Conservation (phyloP, 2,113 vertebrate species). For the Pterocles orientalis region DNA sequence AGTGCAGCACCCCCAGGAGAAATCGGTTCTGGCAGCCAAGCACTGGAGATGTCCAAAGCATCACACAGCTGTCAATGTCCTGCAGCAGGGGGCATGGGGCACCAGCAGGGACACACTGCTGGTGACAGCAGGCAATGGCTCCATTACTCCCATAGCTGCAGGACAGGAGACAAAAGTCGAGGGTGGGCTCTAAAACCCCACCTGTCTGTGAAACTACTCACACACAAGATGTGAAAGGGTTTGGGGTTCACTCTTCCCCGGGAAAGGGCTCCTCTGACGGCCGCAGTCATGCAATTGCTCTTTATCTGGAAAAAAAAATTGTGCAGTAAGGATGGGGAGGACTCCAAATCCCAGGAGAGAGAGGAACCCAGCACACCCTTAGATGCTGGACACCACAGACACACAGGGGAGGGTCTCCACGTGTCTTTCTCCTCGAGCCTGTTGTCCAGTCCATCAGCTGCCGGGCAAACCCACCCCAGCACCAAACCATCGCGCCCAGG, state of each 20-base stretch:
- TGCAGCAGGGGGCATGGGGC: accelerated
- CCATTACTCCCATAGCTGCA: accelerated
- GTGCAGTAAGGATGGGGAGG: background rate
- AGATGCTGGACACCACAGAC: accelerated
- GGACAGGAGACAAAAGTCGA: accelerated
- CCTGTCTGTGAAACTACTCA: accelerated
- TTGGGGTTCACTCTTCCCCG: background rate
- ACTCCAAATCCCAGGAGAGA: background rate
- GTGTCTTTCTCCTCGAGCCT: accelerated
- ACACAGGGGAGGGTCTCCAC: too few relatives aligned
- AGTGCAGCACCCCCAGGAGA: accelerated
- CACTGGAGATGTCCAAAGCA: accelerated
- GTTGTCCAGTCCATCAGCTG: accelerated
- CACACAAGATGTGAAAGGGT: accelerated
- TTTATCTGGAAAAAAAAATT: background rate
- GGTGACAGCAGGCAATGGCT: accelerated
- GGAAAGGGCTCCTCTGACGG: background rate
- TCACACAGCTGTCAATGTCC: background rate
- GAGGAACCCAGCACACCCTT: background rate
- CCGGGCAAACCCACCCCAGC: background rate
- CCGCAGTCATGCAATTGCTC: accelerated
- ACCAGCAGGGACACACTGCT: accelerated
- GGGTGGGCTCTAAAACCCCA: background rate
- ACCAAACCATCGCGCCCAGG: accelerated
- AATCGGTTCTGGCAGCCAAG: accelerated